Conservation (phyloP, 2,888 invertebrate genomes). For the Nomada goodeniana region DNA sequence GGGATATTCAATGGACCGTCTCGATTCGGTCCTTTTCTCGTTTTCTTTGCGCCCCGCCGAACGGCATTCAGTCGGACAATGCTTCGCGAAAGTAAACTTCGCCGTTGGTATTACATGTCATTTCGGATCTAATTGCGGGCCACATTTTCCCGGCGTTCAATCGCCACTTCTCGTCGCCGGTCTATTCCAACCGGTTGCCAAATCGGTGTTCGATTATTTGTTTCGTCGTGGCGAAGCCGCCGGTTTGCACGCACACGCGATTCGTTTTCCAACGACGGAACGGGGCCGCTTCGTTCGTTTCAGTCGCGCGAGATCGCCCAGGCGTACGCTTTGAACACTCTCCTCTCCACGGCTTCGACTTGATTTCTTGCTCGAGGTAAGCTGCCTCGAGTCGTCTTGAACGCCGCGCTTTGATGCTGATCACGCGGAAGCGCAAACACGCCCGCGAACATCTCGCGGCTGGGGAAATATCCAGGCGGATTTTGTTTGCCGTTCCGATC, state of each 20-base stretch:
- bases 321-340: conserved; percentile 30
- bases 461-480: conserved; percentile 12
- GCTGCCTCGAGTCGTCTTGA: conserved; percentile 5
- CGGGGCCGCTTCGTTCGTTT: conserved; percentile 13
- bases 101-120: conserved; percentile 23
- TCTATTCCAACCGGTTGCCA: background rate
- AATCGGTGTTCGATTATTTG: conserved; percentile 73
- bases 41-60: conserved; percentile 31
- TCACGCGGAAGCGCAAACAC: conserved; percentile 45
- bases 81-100: conserved; percentile 36
- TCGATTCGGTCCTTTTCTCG: conserved; percentile 35
- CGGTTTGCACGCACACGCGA: conserved; percentile 34
- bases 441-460: conserved; percentile 15
- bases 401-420: conserved; percentile 50
- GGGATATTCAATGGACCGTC: conserved; percentile 46
- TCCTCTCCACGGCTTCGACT: conserved; percentile 11
- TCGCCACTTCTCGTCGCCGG: background rate
- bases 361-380: conserved; percentile 40
- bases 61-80: conserved; percentile 25
- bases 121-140: conserved; percentile 44
- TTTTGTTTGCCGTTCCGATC: conserved; percentile 51
- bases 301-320: conserved; percentile 52
- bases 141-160: no score
- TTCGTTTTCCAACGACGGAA: conserved; percentile 61
- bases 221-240: conserved; percentile 68